A percentile compares a stretch with the other conserved stretches of the same genome.
Conservation (phyloP, 2,888 invertebrate genomes). For the Tiliacea citrago region DNA sequence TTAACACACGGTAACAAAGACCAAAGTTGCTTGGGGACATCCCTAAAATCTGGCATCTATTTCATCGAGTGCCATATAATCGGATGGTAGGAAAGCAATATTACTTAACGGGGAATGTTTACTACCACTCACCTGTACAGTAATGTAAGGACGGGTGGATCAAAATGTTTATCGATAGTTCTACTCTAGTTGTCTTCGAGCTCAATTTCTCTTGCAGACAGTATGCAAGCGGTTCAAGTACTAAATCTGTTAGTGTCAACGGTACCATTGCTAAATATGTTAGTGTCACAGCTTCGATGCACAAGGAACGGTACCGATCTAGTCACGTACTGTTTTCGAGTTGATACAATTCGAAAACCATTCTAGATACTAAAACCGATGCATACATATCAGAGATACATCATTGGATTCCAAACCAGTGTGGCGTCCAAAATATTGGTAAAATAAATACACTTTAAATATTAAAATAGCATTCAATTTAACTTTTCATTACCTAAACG, state of each 20-base stretch:
- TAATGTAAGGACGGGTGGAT: conserved; percentile 59
- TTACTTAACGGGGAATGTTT: conserved; percentile 80
- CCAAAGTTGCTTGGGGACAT: conserved; percentile 28
- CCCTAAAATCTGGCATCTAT: conserved; percentile 54
- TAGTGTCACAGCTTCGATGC: conserved; percentile 36
- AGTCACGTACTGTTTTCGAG: conserved; percentile 2
- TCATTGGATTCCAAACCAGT: not conserved
- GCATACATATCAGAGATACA: not conserved
- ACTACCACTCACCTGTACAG: conserved; percentile 79
- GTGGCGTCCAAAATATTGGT: not conserved
- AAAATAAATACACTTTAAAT: conserved; percentile 22
- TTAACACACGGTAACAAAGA: conserved; percentile 7
- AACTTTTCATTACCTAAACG: conserved; percentile 3
- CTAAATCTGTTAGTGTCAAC: conserved; percentile 57
- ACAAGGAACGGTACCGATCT: conserved; percentile 17
- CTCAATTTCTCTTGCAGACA: conserved; percentile 38
- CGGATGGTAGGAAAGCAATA: conserved; percentile 74
- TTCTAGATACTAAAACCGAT: not conserved
- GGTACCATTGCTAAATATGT: conserved; percentile 40
- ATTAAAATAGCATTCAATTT: conserved; percentile 5
- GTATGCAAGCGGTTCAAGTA: conserved; percentile 24
- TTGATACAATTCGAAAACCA: not conserved
- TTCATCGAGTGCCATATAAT: conserved; percentile 60
- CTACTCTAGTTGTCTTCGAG: conserved; percentile 23
- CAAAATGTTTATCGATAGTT: conserved; percentile 59